Evolutionary conservation across 2,888 invertebrate genomes (phyloP).

Genomic region (Acrobasis consociella): DNA sequence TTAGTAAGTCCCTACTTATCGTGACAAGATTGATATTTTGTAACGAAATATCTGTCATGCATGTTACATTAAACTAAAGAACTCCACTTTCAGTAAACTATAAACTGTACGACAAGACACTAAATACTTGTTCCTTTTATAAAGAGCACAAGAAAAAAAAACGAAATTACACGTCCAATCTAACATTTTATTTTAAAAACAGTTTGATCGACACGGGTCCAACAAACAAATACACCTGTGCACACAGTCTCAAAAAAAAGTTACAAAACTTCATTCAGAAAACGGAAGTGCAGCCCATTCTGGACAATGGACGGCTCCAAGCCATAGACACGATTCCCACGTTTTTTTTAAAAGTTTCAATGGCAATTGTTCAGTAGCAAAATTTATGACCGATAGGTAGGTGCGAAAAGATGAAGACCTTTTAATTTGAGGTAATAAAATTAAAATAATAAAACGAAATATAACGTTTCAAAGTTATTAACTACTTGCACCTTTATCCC

Average conservation of each 20-base stretch:
- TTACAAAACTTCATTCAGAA: conserved; percentile 55
- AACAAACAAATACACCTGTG: conserved; percentile 71
- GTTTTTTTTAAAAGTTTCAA: conserved; percentile 61
- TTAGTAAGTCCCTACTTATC: no score
- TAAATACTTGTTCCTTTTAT: no score
- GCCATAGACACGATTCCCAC: conserved; percentile 67
- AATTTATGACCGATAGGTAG: conserved; percentile 56
- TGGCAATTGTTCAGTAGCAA: conserved; percentile 50
- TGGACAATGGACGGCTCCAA: conserved; percentile 54
- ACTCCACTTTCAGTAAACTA: no score
- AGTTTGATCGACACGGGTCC: conserved; percentile 38
- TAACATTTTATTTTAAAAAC: conserved; percentile 31
- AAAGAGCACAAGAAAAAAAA: background rate
- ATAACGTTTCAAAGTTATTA: background rate
- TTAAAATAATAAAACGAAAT: background rate
- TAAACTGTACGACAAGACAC: no score
- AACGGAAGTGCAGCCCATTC: conserved; percentile 66
- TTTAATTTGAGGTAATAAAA: background rate
- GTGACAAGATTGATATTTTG: no score
- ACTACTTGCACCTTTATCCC: no score
- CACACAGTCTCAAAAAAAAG: conserved; percentile 54
- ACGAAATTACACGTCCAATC: conserved; percentile 32
- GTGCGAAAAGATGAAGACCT: conserved; percentile 46
- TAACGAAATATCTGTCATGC: no score
- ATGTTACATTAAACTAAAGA: no score